phyloP scores from a whole-genome alignment of 2,113 vertebrate genomes.

The Poeciliopsis retropinna region DNA sequence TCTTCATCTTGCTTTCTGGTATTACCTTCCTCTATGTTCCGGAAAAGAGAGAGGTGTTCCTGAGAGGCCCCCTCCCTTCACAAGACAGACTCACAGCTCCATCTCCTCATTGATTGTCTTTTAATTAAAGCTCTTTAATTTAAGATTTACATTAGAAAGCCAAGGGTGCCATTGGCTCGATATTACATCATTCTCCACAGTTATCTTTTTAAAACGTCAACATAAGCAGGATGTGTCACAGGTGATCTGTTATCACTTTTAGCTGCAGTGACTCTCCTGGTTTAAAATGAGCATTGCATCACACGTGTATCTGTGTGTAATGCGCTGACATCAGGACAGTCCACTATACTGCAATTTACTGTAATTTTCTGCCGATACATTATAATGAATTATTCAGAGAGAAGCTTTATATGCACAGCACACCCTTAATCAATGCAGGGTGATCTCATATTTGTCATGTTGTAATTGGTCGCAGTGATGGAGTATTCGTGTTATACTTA shows the following conservation, averaged over 20 bases:
- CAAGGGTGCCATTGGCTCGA: not conserved
- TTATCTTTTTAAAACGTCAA: not conserved
- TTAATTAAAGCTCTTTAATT: not conserved
- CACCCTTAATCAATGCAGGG: constrained; percentile 11
- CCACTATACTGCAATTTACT: constrained; percentile 7
- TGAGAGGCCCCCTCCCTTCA: not conserved
- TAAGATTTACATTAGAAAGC: not conserved
- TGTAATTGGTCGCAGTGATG: constrained; percentile 10
- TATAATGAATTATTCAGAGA: constrained; percentile 24
- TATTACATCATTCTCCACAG: not conserved
- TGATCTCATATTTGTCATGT: constrained; percentile 24
- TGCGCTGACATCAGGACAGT: not conserved
- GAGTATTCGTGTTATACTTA: not conserved
- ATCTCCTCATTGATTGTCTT: not conserved
- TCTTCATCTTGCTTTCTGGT: not conserved
- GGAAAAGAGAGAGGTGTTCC: not conserved
- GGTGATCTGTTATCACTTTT: not conserved
- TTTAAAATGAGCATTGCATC: not conserved
- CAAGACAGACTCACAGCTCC: not conserved
- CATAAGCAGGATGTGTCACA: not conserved
- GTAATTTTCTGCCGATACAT: not conserved
- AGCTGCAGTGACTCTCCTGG: not conserved
- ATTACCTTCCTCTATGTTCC: not conserved
- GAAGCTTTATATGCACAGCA: constrained; percentile 5
- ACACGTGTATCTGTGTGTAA: not conserved